A percentile compares a stretch with the other conserved stretches of the same genome.
These are phyloP conservation scores for Chymomyza caudatula DNA, from an alignment of 2,888 invertebrate species.

Conservation along the genomic window DNA sequence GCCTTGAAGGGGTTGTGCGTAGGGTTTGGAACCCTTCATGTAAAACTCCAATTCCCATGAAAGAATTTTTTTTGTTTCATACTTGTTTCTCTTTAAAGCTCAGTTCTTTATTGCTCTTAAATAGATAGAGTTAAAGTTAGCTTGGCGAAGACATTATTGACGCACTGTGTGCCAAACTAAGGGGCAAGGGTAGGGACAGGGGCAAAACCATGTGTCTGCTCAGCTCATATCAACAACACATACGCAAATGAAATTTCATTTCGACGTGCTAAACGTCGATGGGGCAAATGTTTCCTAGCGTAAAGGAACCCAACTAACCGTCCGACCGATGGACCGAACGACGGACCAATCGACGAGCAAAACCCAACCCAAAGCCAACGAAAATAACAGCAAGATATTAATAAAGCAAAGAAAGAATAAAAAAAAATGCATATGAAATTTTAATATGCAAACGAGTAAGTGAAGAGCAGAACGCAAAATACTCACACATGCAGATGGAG, in stretches of 20 bases:
- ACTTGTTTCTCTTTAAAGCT: too few species aligned
- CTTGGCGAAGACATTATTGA: too few species aligned
- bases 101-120: too few species aligned
- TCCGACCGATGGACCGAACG: constrained; percentile 23
- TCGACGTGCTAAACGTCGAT: constrained; percentile 56
- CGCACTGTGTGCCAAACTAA: not conserved
- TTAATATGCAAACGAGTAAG: constrained; percentile 65
- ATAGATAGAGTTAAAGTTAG: too few species aligned
- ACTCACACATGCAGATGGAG: constrained; percentile 24
- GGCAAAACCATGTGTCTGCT: constrained; percentile 9
- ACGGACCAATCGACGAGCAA: constrained; percentile 23
- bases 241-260: constrained; percentile 63
- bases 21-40: too few species aligned
- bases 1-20: too few species aligned
- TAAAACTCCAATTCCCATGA: too few species aligned
- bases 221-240: constrained; percentile 29
- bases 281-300: constrained; percentile 52
- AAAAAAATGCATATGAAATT: constrained; percentile 68
- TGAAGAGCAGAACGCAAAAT: constrained; percentile 48
- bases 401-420: constrained; percentile 49
- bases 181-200: not conserved
- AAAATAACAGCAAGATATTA: constrained; percentile 72
- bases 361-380: constrained; percentile 33
- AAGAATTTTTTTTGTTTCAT: too few species aligned
- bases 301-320: constrained; percentile 60